Evolutionary conservation across 2,888 invertebrate genomes (phyloP).

Genomic region (Homarus gammarus): DNA sequence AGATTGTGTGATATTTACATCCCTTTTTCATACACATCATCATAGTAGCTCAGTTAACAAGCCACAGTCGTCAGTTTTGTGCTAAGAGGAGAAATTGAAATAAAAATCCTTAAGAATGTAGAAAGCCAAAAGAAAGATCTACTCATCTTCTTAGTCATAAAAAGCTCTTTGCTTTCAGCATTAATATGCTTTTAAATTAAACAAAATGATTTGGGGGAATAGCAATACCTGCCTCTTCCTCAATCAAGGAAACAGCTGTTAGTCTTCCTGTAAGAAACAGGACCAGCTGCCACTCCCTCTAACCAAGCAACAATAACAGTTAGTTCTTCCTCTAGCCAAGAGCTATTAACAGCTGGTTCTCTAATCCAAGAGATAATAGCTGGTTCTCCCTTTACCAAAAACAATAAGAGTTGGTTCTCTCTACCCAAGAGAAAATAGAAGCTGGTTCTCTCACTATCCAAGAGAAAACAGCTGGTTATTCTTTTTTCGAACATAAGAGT

Average conservation of each 20-base stretch:
- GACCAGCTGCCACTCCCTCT: conserved; percentile 5
- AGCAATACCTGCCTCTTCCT: no score
- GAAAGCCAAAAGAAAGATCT: conserved; percentile 4
- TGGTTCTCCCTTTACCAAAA: no score
- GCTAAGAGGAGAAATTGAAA: conserved; percentile 17
- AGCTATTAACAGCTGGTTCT: not conserved
- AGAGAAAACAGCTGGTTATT: not conserved
- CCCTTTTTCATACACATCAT: not conserved
- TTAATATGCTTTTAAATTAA: no score
- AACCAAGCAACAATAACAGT: no score
- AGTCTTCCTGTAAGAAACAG: no score
- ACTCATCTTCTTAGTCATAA: no score
- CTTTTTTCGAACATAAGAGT: no score
- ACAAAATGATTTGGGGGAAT: no score
- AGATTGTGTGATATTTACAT: conserved; percentile 18
- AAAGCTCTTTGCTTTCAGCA: no score
- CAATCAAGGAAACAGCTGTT: no score
- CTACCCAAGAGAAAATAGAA: not conserved
- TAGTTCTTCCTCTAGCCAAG: not conserved
- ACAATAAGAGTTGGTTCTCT: not conserved
- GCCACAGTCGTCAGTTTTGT: conserved; percentile 4
- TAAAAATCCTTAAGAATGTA: not conserved
- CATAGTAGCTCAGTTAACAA: not conserved
- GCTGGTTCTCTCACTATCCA: not conserved
- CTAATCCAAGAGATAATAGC: no score